phyloP scores from a whole-genome alignment of 2,797 vertebrate genomes.

The Telmatherina bonti region DNA sequence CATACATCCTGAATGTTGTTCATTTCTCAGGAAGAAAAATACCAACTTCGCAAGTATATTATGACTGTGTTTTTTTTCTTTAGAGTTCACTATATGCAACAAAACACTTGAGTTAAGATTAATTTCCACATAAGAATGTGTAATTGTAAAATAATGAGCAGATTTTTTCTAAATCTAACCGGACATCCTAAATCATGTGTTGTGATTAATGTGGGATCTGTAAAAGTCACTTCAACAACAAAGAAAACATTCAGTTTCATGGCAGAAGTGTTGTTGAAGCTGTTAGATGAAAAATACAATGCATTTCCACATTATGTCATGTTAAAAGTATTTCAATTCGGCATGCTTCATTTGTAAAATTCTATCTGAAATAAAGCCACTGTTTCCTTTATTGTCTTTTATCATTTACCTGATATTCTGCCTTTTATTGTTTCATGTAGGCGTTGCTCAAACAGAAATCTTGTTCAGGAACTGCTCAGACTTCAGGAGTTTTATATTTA shows the following conservation, averaged over 20 bases:
- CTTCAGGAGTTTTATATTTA: neutral
- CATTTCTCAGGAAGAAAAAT: slow-evolving; percentile 14
- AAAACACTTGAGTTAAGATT: neutral
- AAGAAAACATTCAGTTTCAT: no score
- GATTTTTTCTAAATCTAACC: no score
- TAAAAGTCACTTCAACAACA: no score
- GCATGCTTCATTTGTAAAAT: slow-evolving; percentile 7
- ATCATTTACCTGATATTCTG: neutral
- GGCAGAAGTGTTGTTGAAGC: no score
- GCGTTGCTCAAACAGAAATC: neutral
- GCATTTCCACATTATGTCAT: neutral
- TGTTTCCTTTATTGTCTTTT: neutral
- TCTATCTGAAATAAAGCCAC: slow-evolving; percentile 26
- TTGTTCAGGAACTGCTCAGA: neutral
- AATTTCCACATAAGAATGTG: neutral
- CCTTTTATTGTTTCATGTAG: neutral
- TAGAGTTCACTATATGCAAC: neutral
- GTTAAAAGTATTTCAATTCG: neutral
- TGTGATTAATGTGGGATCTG: no score
- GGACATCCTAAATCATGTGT: no score
- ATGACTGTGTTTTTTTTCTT: neutral
- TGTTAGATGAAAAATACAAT: neutral
- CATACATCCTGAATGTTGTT: neutral
- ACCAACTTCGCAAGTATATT: neutral
- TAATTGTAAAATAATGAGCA: neutral